phyloP scores from a whole-genome alignment of 2,113 vertebrate genomes.

The Apodemus speciosus region DNA sequence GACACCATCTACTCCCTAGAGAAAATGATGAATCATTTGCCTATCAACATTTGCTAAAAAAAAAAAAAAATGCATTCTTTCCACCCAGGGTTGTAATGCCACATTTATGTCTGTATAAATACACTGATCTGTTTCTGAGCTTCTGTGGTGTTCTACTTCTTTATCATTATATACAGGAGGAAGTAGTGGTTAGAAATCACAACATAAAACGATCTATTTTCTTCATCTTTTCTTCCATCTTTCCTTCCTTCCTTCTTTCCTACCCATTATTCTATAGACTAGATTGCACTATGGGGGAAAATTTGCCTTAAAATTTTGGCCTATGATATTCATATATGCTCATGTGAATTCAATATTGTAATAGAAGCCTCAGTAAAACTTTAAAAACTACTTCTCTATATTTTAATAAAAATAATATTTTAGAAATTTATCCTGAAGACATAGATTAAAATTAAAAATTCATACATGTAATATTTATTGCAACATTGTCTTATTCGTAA shows the following conservation, averaged over 20 bases:
- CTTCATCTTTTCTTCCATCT: no score
- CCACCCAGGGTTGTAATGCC: constrained; percentile 34
- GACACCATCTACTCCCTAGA: no score
- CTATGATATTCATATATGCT: neutral
- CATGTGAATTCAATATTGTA: neutral
- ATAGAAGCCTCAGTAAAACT: neutral
- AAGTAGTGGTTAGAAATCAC: neutral
- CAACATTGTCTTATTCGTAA: constrained; percentile 22
- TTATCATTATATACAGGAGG: neutral
- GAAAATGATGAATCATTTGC: constrained; percentile 16
- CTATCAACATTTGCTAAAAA: constrained; percentile 27
- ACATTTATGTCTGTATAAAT: constrained; percentile 30
- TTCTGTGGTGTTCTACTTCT: neutral
- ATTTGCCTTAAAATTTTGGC: neutral
- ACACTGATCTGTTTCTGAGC: neutral
- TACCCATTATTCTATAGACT: neutral
- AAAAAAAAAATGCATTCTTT: constrained; percentile 40
- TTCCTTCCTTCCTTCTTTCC: neutral
- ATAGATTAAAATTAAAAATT: constrained; percentile 2
- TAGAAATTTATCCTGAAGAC: constrained; percentile 25
- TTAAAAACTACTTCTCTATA: neutral
- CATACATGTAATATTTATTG: neutral
- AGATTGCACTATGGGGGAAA: neutral
- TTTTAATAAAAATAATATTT: neutral
- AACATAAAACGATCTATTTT: neutral